Evolutionary conservation across 1,140 invertebrate species (phyloP), one percentile per base, ranked within the genome.

Genomic region (Eufriesea mexicana): DNA sequence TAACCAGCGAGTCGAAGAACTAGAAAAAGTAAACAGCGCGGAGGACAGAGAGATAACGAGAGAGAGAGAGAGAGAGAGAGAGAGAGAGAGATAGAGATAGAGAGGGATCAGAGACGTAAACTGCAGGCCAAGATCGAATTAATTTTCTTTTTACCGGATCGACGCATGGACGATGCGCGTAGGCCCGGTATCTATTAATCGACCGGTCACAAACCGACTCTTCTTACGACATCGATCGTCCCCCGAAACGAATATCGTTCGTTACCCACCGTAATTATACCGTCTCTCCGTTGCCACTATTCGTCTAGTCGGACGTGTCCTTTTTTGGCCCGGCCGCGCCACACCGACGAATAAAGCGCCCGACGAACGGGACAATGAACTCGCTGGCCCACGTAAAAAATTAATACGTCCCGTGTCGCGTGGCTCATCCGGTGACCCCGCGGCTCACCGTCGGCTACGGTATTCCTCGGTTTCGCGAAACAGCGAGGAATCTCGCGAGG

Each of bases 361-460:
- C 45, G 49, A 77, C 28, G 23, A 25, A n/a, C 47, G 71, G 49
- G 49, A 74, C 71, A 75, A 55, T 45, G 79, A 67, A 75, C 61
- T 79, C 14, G 2, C 7, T 47, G 18, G 78, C 79, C 79, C 79
- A 81, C 79, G 79, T 81, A 81, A 66, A 75, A 81, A 75, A 57
- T 67, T 67, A 72, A 72, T 51, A 72, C 70, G 51, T 23, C 54
- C 68, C n/a, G 7, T 2, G 67, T 9, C n/a, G 45, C n/a, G 4
- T 6, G 14, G 67, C n/a, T 28, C 47, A 14, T 47, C 20, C 20
- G 20, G 51, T 55, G 70, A 42, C 4, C 70, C n/a, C 70, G n/a
- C 28, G 20, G 14, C 8, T 55, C 20, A 28, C 16, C 20, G 20
- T 7, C 2, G 4, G 0, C 0, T 55, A 6, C 2, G 12, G 42